Base-by-base conservation (phyloP, 2,888 invertebrate genomes). In the Himalopsyche kuldschensis region DNA sequence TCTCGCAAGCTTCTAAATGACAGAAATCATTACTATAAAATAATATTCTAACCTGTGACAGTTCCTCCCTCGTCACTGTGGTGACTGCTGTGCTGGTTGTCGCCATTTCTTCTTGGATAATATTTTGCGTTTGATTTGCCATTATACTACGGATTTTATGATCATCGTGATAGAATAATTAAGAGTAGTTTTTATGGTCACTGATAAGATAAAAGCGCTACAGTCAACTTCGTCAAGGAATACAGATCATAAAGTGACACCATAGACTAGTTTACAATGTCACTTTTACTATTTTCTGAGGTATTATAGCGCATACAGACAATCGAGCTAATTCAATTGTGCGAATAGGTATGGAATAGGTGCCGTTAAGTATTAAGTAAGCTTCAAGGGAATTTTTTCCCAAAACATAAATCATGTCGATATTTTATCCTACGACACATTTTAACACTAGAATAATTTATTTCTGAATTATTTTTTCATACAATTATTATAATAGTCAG, bases 101-200 rank as follows among this genome's bases (percentile, higher is more conserved):
- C 30, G 78, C 78, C 32, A 84, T 80, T 78, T 82, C 82, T 78
- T 80, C 80, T 30, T 77, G 82, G 63, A 80, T 80, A 75, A 78
- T 35, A 32, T 76, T 80, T 46, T 84, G 84, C 17, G 82, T 78
- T 78, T 82, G 48, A 63, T 80, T 84, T 75, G 82, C 77, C 84
- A 84, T 84, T 48, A 63, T 78, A 27, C 41, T 41, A 41, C 11
- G 6, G 41, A 41, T 41, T 41, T 69, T 69, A 69, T 69, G 30
- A 69, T 27, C 69, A 69, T 69, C 69, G 30, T 69, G 69, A 69
- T 69, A 1, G 27, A 11, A 69, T 30, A 69, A 27, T 30, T 30
- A 27, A 69, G 69, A 69, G 6, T 8, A 69, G 69, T 69, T 69
- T n/a, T 8, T 30, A 69, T 69, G 27, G 24, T 69, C 4, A 27